phyloP scores from a whole-genome alignment of 92 coral and sea anemone species.

The Phenganax subtilis region DNA sequence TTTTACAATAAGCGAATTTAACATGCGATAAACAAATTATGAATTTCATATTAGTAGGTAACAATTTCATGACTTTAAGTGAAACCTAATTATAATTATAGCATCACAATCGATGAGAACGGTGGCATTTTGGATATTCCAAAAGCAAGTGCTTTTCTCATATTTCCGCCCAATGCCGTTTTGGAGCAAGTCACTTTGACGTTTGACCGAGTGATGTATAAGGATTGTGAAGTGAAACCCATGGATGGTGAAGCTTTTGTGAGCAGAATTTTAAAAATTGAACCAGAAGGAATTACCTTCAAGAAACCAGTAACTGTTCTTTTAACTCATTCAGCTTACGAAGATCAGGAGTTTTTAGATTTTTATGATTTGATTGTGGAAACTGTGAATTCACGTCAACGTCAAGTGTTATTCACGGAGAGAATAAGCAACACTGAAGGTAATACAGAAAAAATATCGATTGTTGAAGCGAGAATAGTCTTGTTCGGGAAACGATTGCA shows the following conservation, averaged over 20 bases:
- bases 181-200: background rate
- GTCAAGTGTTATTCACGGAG: background rate
- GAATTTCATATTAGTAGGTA: no score
- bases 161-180: constrained; percentile 3
- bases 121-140: background rate
- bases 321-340: background rate
- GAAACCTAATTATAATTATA: background rate
- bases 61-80: no score
- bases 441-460: no score
- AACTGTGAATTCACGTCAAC: background rate
- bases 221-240: constrained; percentile 2
- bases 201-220: background rate
- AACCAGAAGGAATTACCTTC: background rate
- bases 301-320: background rate
- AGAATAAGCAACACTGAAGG: no score
- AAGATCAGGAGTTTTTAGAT: background rate
- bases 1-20: no score
- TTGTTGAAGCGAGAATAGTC: no score
- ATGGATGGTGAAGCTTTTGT: background rate
- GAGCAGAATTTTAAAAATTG: background rate
- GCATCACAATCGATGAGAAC: background rate
- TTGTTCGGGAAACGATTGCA: no score
- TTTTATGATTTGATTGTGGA: background rate
- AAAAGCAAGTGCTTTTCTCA: background rate
- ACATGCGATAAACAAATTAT: no score